These are phyloP conservation scores for Ammodytes marinus DNA, from an alignment of 2,113 vertebrate species.

Conservation along the genomic window DNA sequence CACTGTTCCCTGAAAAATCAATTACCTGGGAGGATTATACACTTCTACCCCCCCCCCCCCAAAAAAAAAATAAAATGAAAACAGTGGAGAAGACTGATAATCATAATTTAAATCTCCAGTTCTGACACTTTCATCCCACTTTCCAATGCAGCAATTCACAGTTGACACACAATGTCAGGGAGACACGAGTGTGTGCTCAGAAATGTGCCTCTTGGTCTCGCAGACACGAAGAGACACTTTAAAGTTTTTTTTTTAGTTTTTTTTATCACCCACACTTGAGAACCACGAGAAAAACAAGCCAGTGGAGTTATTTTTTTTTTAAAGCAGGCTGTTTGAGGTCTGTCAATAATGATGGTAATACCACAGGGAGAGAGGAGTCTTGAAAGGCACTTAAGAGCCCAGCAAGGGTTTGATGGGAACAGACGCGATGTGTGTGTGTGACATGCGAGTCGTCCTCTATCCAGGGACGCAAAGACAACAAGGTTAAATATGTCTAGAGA, in stretches of 20 bases:
- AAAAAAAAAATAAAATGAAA: too few species aligned
- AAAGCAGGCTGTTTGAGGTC: conserved; percentile 49
- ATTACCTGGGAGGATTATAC: conserved; percentile 56
- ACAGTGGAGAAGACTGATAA: conserved; percentile 24
- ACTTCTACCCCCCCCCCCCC: conserved; percentile 5
- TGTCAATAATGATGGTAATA: conserved; percentile 64
- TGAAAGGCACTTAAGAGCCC: conserved; percentile 59
- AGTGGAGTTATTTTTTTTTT: conserved; percentile 25
- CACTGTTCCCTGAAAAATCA: conserved; percentile 49
- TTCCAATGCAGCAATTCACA: conserved; percentile 7
- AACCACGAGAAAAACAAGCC: conserved; percentile 28
- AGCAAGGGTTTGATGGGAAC: conserved; percentile 46
- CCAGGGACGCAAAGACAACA: conserved; percentile 51
- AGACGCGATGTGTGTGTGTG: conserved; percentile 22
- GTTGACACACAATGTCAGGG: conserved; percentile 33
- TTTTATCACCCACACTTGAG: conserved; percentile 22
- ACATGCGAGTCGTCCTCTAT: conserved; percentile 37
- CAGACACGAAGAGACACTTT: conserved; percentile 38
- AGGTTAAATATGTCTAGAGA: conserved; percentile 56
- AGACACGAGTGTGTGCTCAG: conserved; percentile 32
- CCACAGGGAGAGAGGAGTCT: conserved; percentile 53
- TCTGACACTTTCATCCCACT: conserved; percentile 29
- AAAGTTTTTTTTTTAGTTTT: conserved; percentile 15
- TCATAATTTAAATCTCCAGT: conserved; percentile 53
- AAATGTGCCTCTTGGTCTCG: conserved; percentile 30